phyloP scores from a whole-genome alignment of 2,888 invertebrate genomes.

The Plagodis dolabraria region DNA sequence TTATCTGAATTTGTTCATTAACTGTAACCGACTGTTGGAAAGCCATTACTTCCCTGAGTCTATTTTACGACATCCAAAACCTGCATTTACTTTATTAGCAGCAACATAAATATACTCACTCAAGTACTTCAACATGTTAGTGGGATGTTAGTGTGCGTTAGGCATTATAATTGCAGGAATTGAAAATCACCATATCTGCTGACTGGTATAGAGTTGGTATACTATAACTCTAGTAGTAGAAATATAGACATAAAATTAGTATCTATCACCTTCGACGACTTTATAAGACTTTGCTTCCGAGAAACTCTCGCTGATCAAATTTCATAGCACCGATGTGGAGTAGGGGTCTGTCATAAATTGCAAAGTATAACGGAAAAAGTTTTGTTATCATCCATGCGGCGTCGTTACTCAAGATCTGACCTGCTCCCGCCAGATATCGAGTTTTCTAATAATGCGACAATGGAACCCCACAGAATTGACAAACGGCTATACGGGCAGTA shows the following conservation, averaged over 20 bases:
- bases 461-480: constrained; percentile 36
- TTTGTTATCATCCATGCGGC: constrained; percentile 52
- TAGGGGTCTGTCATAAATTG: constrained; percentile 54
- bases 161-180: too few species aligned
- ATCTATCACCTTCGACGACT: constrained; percentile 25
- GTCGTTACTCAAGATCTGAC: constrained; percentile 37
- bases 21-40: too few species aligned
- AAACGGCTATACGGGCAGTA: constrained; percentile 7
- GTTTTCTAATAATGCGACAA: constrained; percentile 53
- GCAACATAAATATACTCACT: too few species aligned
- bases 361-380: constrained; percentile 58
- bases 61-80: too few species aligned
- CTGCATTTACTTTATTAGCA: too few species aligned
- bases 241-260: constrained; percentile 18
- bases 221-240: constrained; percentile 6
- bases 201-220: too few species aligned
- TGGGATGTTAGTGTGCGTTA: too few species aligned
- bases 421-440: constrained; percentile 49
- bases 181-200: too few species aligned
- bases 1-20: too few species aligned
- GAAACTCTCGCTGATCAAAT: constrained; percentile 38
- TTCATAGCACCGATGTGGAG: too few species aligned
- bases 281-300: constrained; percentile 20
- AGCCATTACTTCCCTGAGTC: too few species aligned
- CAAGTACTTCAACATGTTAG: too few species aligned